Base-by-base conservation (phyloP, 2,888 invertebrate genomes). In the Tetragonula carbonaria region DNA sequence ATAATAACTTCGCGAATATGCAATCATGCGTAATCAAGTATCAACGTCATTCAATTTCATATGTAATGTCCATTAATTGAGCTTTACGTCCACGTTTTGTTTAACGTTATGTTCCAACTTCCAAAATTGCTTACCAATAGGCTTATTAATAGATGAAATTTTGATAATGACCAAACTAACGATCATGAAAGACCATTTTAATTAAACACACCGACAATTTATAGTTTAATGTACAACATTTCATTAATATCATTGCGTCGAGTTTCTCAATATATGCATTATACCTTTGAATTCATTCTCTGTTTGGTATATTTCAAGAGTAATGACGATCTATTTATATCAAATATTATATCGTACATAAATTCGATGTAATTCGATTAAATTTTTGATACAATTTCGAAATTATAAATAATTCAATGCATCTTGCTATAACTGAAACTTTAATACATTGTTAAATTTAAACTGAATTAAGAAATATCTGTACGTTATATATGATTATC, bases 1-100 rank as follows among this genome's bases (percentile, higher is more conserved):
- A 84, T 85, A 80, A 86, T 86, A 88, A 86, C 78, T 33, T 65
- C 71, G 78, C 63, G 23, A 59, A 23, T 55, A 76, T 65, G 65
- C 74, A 53, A 57, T 72, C 76, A 79, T 70, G 87, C 74, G 68
- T 84, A 66, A 45, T 45, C 45, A 45, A 45, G 1, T 45, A 45
- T n/a, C 74, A 33, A 53, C 68, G 55, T 65, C 65, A 63, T 45
- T 63, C 70, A 78, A 87, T 86, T 74, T 81, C 72, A 67, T 70
- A 51, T 55, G 53, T 65, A 70, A 66, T 53, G 53, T 65, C 16
- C 45, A 16, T 62, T 78, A 86, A 86, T 86, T 76, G 73, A 80
- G 70, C 78, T 57, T 57, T 28, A 23, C 63, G 21, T 18, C 1
- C 38, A 4, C 8, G 65, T 65, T 65, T 65, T 70, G 57, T 53